Conservation (phyloP, 1,140 invertebrate species). For the Diachasmimorpha longicaudata region DNA sequence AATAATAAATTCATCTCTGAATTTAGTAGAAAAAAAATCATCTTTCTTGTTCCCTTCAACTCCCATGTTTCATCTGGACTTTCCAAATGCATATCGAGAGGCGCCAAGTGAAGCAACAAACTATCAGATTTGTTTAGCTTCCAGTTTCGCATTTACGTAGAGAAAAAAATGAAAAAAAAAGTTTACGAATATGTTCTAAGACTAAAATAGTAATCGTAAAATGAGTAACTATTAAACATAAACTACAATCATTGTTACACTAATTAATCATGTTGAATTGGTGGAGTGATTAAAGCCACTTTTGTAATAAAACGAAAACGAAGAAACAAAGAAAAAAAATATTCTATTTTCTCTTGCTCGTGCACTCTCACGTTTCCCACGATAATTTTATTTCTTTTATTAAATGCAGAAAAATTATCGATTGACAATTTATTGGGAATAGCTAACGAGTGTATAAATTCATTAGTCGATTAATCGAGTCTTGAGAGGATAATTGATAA, state of each 20-base stretch:
- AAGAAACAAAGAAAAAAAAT: neutral
- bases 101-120: neutral
- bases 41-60: too few relatives aligned
- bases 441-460: too few relatives aligned
- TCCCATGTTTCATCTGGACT: neutral
- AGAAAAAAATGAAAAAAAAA: neutral
- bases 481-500: too few relatives aligned
- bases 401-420: too few relatives aligned
- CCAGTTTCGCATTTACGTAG: neutral
- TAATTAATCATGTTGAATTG: conserved; percentile 11
- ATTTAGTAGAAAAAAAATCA: too few relatives aligned
- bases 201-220: conserved; percentile 1
- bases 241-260: conserved; percentile 8
- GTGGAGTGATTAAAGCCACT: conserved; percentile 6
- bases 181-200: conserved; percentile 2
- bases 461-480: too few relatives aligned
- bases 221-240: neutral
- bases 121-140: neutral
- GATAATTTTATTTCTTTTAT: neutral
- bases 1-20: too few relatives aligned
- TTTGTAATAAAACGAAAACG: neutral
- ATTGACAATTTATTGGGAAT: too few relatives aligned
- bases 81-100: neutral
- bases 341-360: neutral
- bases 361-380: neutral